Evolutionary conservation across 2,888 invertebrate genomes (phyloP).

Genomic region (Chirona hameri): DNA sequence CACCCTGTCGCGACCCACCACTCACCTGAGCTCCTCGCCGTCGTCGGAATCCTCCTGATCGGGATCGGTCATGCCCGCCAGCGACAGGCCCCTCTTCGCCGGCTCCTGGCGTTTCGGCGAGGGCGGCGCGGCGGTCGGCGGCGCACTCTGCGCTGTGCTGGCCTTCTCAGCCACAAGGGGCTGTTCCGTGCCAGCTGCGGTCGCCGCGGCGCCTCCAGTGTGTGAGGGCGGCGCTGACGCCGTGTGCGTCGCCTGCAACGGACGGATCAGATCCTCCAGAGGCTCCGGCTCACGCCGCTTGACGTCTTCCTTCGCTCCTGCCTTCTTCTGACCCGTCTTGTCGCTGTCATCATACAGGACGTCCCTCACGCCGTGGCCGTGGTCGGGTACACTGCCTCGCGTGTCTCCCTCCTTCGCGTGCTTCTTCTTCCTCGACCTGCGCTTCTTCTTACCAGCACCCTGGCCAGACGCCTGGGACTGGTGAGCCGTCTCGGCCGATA

Average conservation of each 20-base stretch:
- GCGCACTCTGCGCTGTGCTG: not conserved
- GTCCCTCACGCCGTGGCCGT: not conserved
- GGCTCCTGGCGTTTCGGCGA: not conserved
- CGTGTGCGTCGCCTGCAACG: not conserved
- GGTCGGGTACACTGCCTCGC: not conserved
- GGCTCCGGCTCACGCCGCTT: not conserved
- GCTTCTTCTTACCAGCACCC: not conserved
- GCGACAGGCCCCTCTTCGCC: not conserved
- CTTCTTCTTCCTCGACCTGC: too few species aligned
- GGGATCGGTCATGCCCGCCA: conserved; percentile 5
- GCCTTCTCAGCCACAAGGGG: not conserved
- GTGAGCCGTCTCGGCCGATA: not conserved
- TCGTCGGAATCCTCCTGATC: not conserved
- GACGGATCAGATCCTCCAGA: conserved; percentile 1
- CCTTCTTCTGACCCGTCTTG: not conserved
- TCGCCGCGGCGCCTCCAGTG: not conserved
- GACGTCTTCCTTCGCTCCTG: not conserved
- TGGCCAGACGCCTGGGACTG: not conserved
- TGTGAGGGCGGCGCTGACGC: not conserved
- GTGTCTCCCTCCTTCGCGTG: not conserved
- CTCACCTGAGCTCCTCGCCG: conserved; percentile 8
- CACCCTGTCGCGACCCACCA: not conserved
- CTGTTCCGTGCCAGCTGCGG: not conserved
- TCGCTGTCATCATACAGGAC: conserved; percentile 1
- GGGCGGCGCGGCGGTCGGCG: not conserved